Base-by-base conservation (phyloP, 1,140 invertebrate genomes). In the Saccostrea echinata region DNA sequence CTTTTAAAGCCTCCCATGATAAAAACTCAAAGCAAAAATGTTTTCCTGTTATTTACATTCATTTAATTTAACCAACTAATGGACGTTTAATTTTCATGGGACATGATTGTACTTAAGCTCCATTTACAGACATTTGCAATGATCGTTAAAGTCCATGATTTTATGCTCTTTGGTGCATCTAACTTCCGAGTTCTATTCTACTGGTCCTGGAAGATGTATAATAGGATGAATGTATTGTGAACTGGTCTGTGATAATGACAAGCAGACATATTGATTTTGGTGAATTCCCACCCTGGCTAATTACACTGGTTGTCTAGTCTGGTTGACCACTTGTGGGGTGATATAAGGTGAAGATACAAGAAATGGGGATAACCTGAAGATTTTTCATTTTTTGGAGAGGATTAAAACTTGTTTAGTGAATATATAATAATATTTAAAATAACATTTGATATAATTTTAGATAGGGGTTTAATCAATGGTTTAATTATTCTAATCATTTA, bases 191-290 rank as follows among this genome's bases (percentile, higher is more conserved):
- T 21, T 61, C 55, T 21, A 61, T 61, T 61, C 18, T 61, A 21
- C n/a, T n/a, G n/a, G n/a, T n/a, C n/a, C n/a, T n/a, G n/a, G 55
- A n/a, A 21, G 55, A 61, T 61, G 55, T 61, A 18, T 30, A 33
- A 76, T 76, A 30, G 9, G 3, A 30, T 76, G 33, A 76, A 33
- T 24, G 30, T 33, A 30, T 76, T 76, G 68, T 76, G 68, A 76
- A 33, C 27, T 76, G 68, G 30, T 30, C 68, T 76, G 68, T 35
- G 68, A 76, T 76, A 33, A 76, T 33, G 27, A 76, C 68, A 76
- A 12, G 27, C 68, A 76, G 68, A 76, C 68, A 35, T 76, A 76
- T 76, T 76, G 68, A 76, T 76, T 27, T 76, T 16, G 30, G 27
- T 61, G 24, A 33, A 30, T 76, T 76, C 68, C 68, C 24, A 11